These are phyloP conservation scores for Diarsia dahlii DNA, from an alignment of 2,888 invertebrate genomes.

Conservation along the genomic window DNA sequence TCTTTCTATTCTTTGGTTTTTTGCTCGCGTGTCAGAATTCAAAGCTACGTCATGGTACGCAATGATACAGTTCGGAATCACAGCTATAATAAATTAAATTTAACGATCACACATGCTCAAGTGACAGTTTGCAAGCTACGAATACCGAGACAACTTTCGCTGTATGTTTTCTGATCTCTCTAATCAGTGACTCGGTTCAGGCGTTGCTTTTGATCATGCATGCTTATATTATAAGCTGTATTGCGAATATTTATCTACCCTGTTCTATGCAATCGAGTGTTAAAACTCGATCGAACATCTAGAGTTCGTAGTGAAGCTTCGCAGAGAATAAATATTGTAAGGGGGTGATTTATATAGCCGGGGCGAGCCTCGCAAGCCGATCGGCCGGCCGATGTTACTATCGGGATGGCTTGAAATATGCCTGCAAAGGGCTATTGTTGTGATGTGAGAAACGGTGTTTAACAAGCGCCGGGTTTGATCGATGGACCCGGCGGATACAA, in stretches of 20 bases:
- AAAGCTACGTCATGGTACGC: slow-evolving; percentile 19
- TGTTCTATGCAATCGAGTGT: slow-evolving; percentile 62
- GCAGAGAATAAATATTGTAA: slow-evolving; percentile 89
- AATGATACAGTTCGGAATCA: slow-evolving; percentile 24
- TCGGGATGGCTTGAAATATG: slow-evolving; percentile 89
- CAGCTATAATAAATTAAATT: slow-evolving; percentile 44
- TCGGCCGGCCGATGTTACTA: slow-evolving; percentile 87
- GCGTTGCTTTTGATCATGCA: slow-evolving; percentile 27
- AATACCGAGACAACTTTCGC: slow-evolving; percentile 38
- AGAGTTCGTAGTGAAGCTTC: slow-evolving; percentile 80
- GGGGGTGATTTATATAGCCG: slow-evolving; percentile 88
- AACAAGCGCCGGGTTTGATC: slow-evolving; percentile 87
- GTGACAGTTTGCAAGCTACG: slow-evolving; percentile 38
- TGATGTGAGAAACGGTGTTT: slow-evolving; percentile 90
- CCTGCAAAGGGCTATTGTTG: slow-evolving; percentile 88
- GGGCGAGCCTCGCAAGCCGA: slow-evolving; percentile 83
- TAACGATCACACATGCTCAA: slow-evolving; percentile 44
- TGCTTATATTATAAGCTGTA: slow-evolving; percentile 42
- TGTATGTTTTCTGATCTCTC: slow-evolving; percentile 45
- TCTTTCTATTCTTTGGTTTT: slow-evolving; percentile 32
- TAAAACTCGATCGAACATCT: slow-evolving; percentile 72
- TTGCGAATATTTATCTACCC: slow-evolving; percentile 53
- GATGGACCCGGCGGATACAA: slow-evolving; percentile 83
- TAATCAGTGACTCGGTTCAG: slow-evolving; percentile 38
- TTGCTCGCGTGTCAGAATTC: slow-evolving; percentile 10